These are phyloP conservation scores for Acanthiza pusilla DNA, from an alignment of 2,797 vertebrate genomes.

Conservation along the genomic window DNA sequence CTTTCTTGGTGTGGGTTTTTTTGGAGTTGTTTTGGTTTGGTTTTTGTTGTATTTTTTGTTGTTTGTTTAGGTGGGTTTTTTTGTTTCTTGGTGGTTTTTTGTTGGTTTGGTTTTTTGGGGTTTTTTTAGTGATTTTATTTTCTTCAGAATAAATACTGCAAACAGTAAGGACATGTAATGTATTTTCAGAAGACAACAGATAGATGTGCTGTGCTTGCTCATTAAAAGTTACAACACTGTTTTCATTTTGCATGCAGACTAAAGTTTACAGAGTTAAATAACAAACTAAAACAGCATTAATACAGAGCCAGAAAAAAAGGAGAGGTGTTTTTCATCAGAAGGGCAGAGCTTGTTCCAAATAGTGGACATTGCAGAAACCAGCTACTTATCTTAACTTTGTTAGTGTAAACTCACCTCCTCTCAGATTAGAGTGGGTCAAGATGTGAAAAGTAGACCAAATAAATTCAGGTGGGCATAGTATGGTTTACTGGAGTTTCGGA, in stretches of 20 bases:
- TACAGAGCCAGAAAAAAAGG: not conserved
- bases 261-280: not conserved
- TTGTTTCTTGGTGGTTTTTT: too few relatives aligned
- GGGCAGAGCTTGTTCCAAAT: not conserved
- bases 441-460: not conserved
- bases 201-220: not conserved
- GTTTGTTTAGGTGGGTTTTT: too few relatives aligned
- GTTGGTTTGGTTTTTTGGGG: not conserved
- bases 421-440: not conserved
- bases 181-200: not conserved
- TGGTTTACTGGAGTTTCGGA: not conserved
- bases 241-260: not conserved
- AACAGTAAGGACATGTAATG: accelerated
- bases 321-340: not conserved
- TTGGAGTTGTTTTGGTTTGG: not conserved
- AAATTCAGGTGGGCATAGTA: not conserved
- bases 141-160: not conserved
- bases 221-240: not conserved
- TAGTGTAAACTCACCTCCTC: not conserved
- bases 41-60: too few relatives aligned
- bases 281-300: not conserved
- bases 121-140: not conserved
- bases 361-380: not conserved
- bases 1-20: not conserved
- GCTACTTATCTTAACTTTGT: not conserved